Percentiles rank a stretch among this genome's conserved stretches.
Evolutionary conservation across 1,140 invertebrate genomes (phyloP).

Genomic region (Listronotus oregonensis): DNA sequence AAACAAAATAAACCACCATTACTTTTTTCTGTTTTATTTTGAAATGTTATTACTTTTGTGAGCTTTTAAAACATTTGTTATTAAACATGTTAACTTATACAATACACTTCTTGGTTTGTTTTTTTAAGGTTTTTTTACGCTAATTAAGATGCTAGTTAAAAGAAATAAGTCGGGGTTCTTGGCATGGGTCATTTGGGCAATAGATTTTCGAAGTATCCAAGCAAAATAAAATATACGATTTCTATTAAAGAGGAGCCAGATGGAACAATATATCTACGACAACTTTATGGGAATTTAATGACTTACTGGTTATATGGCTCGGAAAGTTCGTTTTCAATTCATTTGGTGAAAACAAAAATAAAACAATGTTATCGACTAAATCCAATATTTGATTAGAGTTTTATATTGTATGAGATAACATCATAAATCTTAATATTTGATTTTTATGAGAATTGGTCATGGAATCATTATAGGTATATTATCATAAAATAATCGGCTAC

Average conservation of each 20-base stretch:
- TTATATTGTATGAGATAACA: slow-evolving; percentile 1
- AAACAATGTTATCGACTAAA: slow-evolving; percentile 5
- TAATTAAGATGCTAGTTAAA: too few relatives aligned
- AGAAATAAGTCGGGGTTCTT: slow-evolving; percentile 1
- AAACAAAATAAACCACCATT: too few relatives aligned
- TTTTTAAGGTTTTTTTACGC: too few relatives aligned
- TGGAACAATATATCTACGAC: slow-evolving; percentile 24
- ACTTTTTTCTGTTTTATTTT: too few relatives aligned
- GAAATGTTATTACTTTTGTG: too few relatives aligned
- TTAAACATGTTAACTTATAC: too few relatives aligned
- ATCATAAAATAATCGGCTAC: too few relatives aligned
- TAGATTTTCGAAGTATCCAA: slow-evolving; percentile 17
- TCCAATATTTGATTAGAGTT: slow-evolving; percentile 10
- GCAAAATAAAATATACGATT: slow-evolving; percentile 29
- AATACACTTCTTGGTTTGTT: too few relatives aligned
- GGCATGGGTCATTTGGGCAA: slow-evolving; percentile 12
- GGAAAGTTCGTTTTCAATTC: slow-evolving; percentile 24
- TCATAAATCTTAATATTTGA: too few relatives aligned
- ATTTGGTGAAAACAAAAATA: slow-evolving; percentile 12
- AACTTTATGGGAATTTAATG: slow-evolving; percentile 32
- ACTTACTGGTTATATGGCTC: slow-evolving; percentile 25
- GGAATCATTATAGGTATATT: too few relatives aligned
- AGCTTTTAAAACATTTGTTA: too few relatives aligned
- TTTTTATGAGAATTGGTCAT: too few relatives aligned
- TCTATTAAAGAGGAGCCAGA: slow-evolving; percentile 18